Evolutionary conservation across 2,888 invertebrate genomes (phyloP).

Genomic region (Hoplodrina ambigua): DNA sequence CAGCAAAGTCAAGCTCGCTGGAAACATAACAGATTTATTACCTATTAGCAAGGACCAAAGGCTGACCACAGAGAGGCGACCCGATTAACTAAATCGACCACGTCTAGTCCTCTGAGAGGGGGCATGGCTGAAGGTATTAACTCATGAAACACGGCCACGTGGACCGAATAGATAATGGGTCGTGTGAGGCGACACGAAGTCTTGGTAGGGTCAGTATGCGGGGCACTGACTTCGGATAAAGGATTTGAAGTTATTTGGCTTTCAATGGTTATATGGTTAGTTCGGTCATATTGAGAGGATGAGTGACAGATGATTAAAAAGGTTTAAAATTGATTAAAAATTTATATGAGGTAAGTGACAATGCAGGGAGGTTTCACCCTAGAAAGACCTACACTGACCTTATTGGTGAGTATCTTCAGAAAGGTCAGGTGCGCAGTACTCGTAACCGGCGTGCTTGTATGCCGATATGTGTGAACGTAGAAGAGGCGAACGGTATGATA

Average conservation of each 20-base stretch:
- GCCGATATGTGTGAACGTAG: too few relatives aligned
- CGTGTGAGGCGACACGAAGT: slow-evolving; percentile 37
- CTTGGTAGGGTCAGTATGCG: slow-evolving; percentile 40
- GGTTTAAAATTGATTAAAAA: too few relatives aligned
- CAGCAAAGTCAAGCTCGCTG: slow-evolving; percentile 46
- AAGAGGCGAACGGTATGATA: too few relatives aligned
- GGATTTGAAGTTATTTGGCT: slow-evolving; percentile 38
- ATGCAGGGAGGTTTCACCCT: too few relatives aligned
- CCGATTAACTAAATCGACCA: slow-evolving; percentile 72
- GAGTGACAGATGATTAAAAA: too few relatives aligned
- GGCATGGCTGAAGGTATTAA: slow-evolving; percentile 68
- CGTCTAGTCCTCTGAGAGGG: slow-evolving; percentile 66
- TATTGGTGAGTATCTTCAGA: too few relatives aligned
- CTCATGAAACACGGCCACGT: slow-evolving; percentile 69
- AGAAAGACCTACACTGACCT: too few relatives aligned
- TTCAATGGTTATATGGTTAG: too few relatives aligned
- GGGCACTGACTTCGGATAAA: slow-evolving; percentile 29
- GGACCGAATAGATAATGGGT: slow-evolving; percentile 67
- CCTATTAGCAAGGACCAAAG: slow-evolving; percentile 61
- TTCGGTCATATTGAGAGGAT: too few relatives aligned
- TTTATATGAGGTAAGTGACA: too few relatives aligned
- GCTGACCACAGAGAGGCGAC: slow-evolving; percentile 61
- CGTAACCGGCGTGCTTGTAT: too few relatives aligned
- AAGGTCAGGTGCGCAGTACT: too few relatives aligned
- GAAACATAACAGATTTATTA: slow-evolving; percentile 64